Base-by-base conservation (phyloP, 2,888 invertebrate genomes). In the Harpagoxenus sublaevis region DNA sequence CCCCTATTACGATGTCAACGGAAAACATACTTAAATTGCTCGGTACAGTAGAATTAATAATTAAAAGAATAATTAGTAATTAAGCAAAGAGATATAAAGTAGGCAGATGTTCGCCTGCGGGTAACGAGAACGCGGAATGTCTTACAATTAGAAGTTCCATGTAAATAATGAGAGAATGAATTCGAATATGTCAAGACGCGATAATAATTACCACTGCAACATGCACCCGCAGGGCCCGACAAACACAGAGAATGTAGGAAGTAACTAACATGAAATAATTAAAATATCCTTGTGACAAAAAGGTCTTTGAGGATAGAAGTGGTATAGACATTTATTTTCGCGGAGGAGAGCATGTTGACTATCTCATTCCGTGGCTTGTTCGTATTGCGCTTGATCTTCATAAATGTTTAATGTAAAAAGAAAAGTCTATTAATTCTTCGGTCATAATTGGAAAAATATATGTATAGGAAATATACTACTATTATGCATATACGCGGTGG, bases 121-220 rank as follows among this genome's bases (percentile, higher is more conserved):
- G 78, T 84, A 86, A 86, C 87, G 84, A 28, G 77, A 83, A 81
- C 73, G 28, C 55, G 82, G 77, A 90, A 83, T 62, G 70, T 70
- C 83, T 83, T 70, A n/a, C n/a, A n/a, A n/a, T n/a, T n/a, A 65
- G 71, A 70, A 75, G 77, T 82, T 86, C 84, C 63, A 55, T 86
- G 65, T 82, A 73, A 84, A 65, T 88, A 86, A 86, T 84, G 89
- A 88, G 84, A 85, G 85, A 78, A 70, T 66, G 74, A 74, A 75
- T 70, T 65, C 81, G 66, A 82, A 73, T 78, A 81, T 83, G 81
- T 78, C 86, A 84, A 83, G 81, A 85, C 75, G 89, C 45, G 57
- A 81, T 86, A 83, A 84, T 89, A 89, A 89, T 89, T 89, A 86
- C 83, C 66, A 39, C 60, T 55, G 73, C 83, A 73, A 75, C 45